Conservation (phyloP, 1,140 invertebrate genomes). For the Ruditapes philippinarum region DNA sequence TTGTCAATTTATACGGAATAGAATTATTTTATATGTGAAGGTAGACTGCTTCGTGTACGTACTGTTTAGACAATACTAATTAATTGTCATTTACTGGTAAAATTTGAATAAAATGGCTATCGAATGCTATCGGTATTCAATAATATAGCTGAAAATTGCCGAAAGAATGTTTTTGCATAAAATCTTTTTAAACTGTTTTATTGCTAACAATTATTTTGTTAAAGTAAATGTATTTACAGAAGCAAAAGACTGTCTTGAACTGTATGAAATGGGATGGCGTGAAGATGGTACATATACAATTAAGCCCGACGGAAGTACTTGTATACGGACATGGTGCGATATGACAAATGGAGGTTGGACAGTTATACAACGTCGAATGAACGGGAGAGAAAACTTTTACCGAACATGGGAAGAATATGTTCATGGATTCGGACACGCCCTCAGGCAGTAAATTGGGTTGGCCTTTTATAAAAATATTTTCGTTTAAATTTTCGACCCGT, state of each 20-base stretch:
- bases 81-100: no score
- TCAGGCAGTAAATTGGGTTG: constrained; percentile 87
- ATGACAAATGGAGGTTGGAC: constrained; percentile 46
- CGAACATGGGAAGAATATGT: constrained; percentile 97
- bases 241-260: constrained; percentile 7
- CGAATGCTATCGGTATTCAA: no score
- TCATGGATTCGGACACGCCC: constrained; percentile 96
- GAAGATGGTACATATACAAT: constrained; percentile 30
- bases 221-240: neutral
- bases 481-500: neutral
- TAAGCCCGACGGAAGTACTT: neutral
- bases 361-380: constrained; percentile 87
- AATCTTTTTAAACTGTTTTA: no score
- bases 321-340: neutral
- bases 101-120: no score
- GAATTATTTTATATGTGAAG: no score
- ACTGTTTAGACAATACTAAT: no score
- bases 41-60: no score
- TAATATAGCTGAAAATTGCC: no score
- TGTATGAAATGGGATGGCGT: neutral
- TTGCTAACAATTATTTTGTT: no score
- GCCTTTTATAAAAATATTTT: constrained; percentile 66
- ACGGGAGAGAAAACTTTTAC: constrained; percentile 94
- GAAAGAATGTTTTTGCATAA: no score
- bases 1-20: no score